phyloP scores from a whole-genome alignment of 2,113 vertebrate genomes.

The Rhineura floridana region DNA sequence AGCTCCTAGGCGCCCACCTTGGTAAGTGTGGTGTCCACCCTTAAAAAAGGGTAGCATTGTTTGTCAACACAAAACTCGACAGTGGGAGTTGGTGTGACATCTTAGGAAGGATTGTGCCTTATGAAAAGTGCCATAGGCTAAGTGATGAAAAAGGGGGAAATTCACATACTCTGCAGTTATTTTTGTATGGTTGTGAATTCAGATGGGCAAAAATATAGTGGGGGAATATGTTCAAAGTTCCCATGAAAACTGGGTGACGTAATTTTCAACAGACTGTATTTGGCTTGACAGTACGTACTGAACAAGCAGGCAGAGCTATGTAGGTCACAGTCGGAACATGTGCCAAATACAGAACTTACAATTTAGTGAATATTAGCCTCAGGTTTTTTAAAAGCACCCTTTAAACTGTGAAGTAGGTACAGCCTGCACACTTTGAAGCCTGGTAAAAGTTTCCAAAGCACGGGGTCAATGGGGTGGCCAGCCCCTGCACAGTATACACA shows the following conservation, averaged over 20 bases:
- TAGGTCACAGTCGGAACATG: neutral
- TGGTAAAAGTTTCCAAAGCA: neutral
- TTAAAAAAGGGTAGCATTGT: neutral
- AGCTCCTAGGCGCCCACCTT: no score
- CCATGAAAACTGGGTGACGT: neutral
- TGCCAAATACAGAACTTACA: no score
- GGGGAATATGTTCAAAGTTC: no score
- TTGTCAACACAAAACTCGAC: neutral
- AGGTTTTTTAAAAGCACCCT: neutral
- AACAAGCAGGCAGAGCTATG: neutral
- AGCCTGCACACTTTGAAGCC: no score
- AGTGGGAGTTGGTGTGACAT: no score
- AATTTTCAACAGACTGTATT: neutral
- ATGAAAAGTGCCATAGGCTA: neutral
- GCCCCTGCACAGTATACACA: neutral
- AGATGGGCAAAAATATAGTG: neutral
- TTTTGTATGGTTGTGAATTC: neutral
- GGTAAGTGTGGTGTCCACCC: neutral
- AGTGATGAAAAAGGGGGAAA: neutral
- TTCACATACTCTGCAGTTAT: neutral
- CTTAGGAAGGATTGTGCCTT: neutral
- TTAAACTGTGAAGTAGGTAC: neutral
- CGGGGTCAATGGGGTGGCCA: neutral
- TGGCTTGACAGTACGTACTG: neutral
- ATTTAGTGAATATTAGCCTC: neutral